A percentile compares a stretch with the other conserved stretches of the same genome.
Conservation (phyloP, 2,113 vertebrate species). For the Aegotheles bennettii region DNA sequence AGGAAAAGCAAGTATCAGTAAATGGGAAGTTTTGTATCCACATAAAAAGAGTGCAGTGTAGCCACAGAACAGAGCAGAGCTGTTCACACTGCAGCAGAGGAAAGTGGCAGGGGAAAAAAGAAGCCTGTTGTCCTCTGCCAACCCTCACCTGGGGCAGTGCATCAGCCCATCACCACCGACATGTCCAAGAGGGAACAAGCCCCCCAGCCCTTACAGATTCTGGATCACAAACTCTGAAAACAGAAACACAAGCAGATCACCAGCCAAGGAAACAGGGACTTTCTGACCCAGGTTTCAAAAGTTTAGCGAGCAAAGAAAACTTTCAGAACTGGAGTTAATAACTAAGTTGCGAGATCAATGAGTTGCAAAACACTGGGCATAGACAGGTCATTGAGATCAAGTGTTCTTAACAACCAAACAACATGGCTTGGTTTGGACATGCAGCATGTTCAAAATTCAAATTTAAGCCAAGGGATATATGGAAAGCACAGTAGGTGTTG, state of each 20-base stretch:
- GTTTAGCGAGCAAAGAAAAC: background rate
- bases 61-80: background rate
- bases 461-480: background rate
- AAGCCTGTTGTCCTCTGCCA: background rate
- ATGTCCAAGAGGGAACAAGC: background rate
- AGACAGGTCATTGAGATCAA: background rate
- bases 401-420: background rate
- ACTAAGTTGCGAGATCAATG: background rate
- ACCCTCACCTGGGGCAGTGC: background rate
- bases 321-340: background rate
- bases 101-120: background rate
- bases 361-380: background rate
- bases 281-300: background rate
- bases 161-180: background rate
- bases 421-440: background rate
- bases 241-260: background rate
- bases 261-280: background rate
- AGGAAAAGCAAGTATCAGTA: background rate
- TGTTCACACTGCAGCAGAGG: background rate
- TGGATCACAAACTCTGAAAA: background rate
- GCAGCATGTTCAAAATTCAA: background rate
- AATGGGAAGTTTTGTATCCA: background rate
- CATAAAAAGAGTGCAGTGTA: background rate
- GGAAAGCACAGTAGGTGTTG: background rate
- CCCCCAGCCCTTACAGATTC: background rate